Percentiles rank a stretch among this genome's conserved stretches.
Conservation (phyloP, 2,113 vertebrate genomes). For the Ochotona princeps region DNA sequence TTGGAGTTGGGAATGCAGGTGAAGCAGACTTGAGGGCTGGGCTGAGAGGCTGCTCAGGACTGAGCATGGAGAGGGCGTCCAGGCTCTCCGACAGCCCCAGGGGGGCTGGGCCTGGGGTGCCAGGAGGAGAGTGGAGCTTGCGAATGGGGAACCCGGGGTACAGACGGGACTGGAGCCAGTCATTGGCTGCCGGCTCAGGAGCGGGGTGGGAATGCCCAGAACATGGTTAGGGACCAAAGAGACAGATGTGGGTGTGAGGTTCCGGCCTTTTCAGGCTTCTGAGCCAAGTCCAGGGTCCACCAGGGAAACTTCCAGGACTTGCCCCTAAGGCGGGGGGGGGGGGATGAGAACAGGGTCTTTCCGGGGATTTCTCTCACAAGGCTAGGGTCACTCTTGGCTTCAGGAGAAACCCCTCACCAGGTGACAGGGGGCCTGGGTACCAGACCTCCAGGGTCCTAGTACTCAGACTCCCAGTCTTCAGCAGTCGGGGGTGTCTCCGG, state of each 20-base stretch:
- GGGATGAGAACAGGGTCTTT: background rate
- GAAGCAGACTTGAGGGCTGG: background rate
- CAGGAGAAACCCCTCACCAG: background rate
- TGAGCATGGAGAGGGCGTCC: background rate
- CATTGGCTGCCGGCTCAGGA: background rate
- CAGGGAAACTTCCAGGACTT: no score
- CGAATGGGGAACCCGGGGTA: accelerated
- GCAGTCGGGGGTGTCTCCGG: accelerated
- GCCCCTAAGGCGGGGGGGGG: background rate
- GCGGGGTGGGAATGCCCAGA: background rate
- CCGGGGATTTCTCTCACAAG: background rate
- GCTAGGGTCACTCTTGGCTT: background rate
- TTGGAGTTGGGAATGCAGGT: background rate
- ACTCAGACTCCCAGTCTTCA: constrained; percentile 83
- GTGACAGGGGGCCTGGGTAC: no score
- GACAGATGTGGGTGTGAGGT: no score
- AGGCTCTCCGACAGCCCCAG: no score
- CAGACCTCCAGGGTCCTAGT: background rate
- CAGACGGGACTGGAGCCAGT: no score
- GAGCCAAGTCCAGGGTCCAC: background rate
- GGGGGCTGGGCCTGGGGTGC: accelerated
- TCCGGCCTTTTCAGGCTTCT: no score
- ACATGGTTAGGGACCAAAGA: accelerated
- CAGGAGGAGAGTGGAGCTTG: background rate
- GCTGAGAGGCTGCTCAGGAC: accelerated